Evolutionary conservation across 2,113 vertebrate species (phyloP).

Genomic region (Notiomystis cincta): DNA sequence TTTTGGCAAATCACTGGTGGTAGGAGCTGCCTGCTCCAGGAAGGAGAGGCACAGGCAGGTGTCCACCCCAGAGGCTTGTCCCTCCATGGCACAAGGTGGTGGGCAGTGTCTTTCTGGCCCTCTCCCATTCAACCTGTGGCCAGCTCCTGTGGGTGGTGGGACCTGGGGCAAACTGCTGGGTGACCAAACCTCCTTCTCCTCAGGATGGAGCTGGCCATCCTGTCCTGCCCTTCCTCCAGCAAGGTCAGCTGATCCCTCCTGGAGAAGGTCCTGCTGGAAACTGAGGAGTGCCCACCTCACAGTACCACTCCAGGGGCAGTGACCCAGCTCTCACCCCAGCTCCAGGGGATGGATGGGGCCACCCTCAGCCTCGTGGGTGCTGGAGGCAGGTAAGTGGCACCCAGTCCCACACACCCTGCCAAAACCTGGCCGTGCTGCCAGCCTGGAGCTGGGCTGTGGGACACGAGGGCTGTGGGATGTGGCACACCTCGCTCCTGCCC

Average conservation of each 20-base stretch:
- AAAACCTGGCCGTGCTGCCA: fast-evolving
- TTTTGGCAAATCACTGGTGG: neutral
- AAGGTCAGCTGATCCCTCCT: neutral
- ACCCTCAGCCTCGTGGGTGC: neutral
- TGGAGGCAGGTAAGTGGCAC: neutral
- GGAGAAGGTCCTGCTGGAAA: neutral
- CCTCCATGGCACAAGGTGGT: neutral
- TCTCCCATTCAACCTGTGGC: neutral
- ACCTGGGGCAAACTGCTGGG: fast-evolving
- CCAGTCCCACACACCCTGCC: fast-evolving
- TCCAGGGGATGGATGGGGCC: neutral
- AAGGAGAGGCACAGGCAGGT: neutral
- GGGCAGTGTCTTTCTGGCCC: neutral
- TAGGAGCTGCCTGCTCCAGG: neutral
- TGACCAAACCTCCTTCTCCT: neutral
- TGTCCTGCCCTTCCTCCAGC: neutral
- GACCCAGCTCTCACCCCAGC: neutral
- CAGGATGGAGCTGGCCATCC: neutral
- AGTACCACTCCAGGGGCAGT: fast-evolving
- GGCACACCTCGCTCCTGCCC: constrained; percentile 2
- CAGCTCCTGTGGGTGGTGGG: neutral
- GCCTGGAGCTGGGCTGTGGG: neutral
- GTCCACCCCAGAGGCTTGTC: fast-evolving
- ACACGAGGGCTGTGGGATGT: neutral
- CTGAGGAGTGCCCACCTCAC: fast-evolving